These are phyloP conservation scores for Mnemiopsis leidyi DNA, from an alignment of 37 sponge, comb jelly and placozoan genomes.

Conservation along the genomic window DNA sequence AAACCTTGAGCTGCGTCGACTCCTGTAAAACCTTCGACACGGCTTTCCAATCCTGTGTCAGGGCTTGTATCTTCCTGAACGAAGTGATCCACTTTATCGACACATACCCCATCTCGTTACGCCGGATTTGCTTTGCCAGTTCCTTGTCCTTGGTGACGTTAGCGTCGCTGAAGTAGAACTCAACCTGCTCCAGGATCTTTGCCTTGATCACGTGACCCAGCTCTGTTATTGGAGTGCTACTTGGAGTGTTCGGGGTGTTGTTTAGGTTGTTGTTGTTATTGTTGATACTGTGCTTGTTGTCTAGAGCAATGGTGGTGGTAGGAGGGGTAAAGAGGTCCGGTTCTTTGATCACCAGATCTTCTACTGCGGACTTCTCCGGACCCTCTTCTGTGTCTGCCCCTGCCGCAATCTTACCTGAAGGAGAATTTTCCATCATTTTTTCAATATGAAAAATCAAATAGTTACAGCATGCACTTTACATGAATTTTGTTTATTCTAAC, in stretches of 20 bases:
- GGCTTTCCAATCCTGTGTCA: conserved; percentile 80
- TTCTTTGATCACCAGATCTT: background rate
- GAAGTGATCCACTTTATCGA: conserved; percentile 87
- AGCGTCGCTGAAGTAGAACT: conserved; percentile 96
- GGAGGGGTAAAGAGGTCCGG: conserved; percentile 55
- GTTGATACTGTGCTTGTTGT: background rate
- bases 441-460: too few relatives aligned
- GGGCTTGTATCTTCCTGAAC: conserved; percentile 80
- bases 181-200: conserved; percentile 78
- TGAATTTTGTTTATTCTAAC: too few relatives aligned
- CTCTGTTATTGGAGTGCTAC: conserved; percentile 1
- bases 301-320: conserved; percentile 19
- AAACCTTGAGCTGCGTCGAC: conserved; percentile 73
- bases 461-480: too few relatives aligned
- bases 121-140: conserved; percentile 85
- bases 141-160: conserved; percentile 86
- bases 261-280: background rate
- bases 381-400: background rate
- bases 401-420: conserved; percentile 41
- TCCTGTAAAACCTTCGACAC: conserved; percentile 69
- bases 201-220: conserved; percentile 67
- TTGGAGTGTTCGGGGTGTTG: background rate
- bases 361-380: background rate
- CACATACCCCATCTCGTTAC: conserved; percentile 86
- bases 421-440: too few relatives aligned